phyloP scores from a whole-genome alignment of 2,113 vertebrate genomes.

The Poicephalus meyeri region DNA sequence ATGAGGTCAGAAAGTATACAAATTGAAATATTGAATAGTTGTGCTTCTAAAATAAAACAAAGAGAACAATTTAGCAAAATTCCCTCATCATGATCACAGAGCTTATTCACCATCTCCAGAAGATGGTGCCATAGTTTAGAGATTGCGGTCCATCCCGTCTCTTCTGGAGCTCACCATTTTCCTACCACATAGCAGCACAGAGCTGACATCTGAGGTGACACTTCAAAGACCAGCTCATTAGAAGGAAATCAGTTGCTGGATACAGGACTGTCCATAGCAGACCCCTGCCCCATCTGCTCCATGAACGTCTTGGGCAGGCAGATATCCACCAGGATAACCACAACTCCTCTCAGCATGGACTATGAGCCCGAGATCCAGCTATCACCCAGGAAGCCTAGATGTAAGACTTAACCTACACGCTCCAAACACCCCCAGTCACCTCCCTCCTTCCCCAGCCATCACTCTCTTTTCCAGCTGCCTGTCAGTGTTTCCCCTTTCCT shows the following conservation, averaged over 20 bases:
- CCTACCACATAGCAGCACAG: neutral
- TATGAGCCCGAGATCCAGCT: neutral
- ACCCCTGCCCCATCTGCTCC: neutral
- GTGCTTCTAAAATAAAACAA: neutral
- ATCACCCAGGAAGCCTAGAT: neutral
- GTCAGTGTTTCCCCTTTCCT: neutral
- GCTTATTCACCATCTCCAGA: neutral
- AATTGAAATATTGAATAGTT: neutral
- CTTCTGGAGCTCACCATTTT: neutral
- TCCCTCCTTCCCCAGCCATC: neutral
- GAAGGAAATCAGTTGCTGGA: accelerated
- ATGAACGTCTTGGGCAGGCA: neutral
- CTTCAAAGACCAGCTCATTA: neutral
- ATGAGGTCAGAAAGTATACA: neutral
- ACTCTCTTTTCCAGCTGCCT: neutral
- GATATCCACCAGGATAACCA: neutral
- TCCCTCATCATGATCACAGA: neutral
- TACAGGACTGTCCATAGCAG: neutral
- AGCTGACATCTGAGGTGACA: neutral
- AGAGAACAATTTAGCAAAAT: neutral
- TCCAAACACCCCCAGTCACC: neutral
- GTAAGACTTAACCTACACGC: accelerated
- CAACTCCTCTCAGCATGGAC: neutral
- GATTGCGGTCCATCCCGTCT: neutral
- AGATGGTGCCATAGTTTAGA: neutral